phyloP scores from a whole-genome alignment of 2,797 vertebrate genomes.

The Anabacerthia variegaticeps region DNA sequence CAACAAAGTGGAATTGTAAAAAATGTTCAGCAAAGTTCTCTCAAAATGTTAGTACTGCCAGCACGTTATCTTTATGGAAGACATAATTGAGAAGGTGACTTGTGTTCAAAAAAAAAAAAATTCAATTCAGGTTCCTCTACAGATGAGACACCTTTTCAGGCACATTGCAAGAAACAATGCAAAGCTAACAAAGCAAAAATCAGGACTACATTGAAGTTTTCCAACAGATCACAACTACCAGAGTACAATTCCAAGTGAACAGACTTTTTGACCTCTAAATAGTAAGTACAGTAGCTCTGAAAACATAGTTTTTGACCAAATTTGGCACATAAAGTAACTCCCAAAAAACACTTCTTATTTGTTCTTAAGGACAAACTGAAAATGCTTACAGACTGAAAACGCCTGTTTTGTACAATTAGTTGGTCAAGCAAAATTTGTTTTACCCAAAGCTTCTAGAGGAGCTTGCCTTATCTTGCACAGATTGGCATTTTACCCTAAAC shows the following conservation, averaged over 20 bases:
- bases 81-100: not conserved
- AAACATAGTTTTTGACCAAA: not conserved
- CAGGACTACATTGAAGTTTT: not conserved
- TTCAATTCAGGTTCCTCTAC: not conserved
- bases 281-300: not conserved
- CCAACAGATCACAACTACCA: not conserved
- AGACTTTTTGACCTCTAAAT: not conserved
- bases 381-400: not conserved
- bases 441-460: not conserved
- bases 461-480: not conserved
- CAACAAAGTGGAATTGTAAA: not conserved
- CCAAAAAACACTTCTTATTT: not conserved
- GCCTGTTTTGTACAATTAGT: not conserved
- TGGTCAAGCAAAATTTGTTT: not conserved
- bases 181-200: not conserved
- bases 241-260: not conserved
- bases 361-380: not conserved
- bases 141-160: not conserved
- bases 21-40: not conserved
- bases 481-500: no score
- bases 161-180: not conserved
- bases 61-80: rapidly evolving
- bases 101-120: not conserved
- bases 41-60: not conserved
- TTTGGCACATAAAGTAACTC: not conserved